Percentiles rank a stretch among this genome's conserved stretches.
Conservation (phyloP, 1,140 invertebrate genomes). For the Nilaparvata lugens region DNA sequence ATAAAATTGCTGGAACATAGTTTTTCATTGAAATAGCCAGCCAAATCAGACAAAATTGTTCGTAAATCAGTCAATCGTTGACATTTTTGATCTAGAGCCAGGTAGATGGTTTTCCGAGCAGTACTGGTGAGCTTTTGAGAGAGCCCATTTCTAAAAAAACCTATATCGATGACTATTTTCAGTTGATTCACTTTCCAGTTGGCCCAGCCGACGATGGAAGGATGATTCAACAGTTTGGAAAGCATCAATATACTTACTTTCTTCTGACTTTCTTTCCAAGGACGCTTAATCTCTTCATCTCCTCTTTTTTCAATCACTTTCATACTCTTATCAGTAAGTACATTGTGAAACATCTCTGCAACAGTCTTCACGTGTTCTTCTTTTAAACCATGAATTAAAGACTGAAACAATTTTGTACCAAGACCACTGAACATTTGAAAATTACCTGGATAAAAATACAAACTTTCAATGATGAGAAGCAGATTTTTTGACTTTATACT, state of each 20-base stretch:
- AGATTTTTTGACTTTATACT: too few species aligned
- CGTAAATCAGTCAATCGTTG: slow-evolving; percentile 48
- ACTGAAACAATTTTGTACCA: too few species aligned
- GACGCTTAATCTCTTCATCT: slow-evolving; percentile 26
- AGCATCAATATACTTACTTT: slow-evolving; percentile 1
- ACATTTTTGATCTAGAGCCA: slow-evolving; percentile 50
- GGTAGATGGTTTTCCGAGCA: slow-evolving; percentile 52
- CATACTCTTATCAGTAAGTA: slow-evolving; percentile 36
- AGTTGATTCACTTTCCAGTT: slow-evolving; percentile 56
- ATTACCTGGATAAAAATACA: too few species aligned
- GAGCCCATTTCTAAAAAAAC: slow-evolving; percentile 40
- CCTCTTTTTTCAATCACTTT: slow-evolving; percentile 41
- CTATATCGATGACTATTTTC: slow-evolving; percentile 50
- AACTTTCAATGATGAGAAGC: too few species aligned
- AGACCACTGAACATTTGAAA: too few species aligned
- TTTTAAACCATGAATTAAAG: too few species aligned
- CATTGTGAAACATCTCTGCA: slow-evolving; percentile 34
- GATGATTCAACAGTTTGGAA: slow-evolving; percentile 49
- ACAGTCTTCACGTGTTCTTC: neutral
- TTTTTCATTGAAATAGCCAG: slow-evolving; percentile 42
- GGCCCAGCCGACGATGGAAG: slow-evolving; percentile 43
- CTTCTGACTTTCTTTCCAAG: slow-evolving; percentile 16
- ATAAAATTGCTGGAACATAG: slow-evolving; percentile 36
- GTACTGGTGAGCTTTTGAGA: slow-evolving; percentile 30
- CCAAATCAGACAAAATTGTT: slow-evolving; percentile 43